phyloP scores from a whole-genome alignment of 2,113 vertebrate species.

The Ursus arctos region DNA sequence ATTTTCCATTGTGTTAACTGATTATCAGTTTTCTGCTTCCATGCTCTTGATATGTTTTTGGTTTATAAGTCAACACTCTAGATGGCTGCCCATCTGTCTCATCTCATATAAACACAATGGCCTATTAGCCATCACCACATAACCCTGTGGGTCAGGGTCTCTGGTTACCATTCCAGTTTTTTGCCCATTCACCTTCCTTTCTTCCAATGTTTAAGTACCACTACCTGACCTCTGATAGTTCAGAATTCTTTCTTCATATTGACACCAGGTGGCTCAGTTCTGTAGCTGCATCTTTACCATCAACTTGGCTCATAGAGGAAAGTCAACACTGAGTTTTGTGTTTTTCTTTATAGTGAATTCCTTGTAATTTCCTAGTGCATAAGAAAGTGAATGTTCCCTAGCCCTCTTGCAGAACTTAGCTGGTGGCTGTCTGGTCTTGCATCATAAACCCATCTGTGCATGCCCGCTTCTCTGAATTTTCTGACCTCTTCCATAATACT shows the following conservation, averaged over 20 bases:
- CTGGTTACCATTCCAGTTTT: background rate
- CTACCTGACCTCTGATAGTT: background rate
- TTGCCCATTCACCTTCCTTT: background rate
- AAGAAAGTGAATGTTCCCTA: background rate
- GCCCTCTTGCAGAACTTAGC: background rate
- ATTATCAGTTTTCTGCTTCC: background rate
- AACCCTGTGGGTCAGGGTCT: background rate
- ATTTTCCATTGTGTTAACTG: background rate
- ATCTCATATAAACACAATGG: background rate
- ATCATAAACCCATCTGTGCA: background rate
- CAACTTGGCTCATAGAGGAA: background rate
- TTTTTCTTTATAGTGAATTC: background rate
- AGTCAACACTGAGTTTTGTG: background rate
- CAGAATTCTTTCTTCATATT: background rate
- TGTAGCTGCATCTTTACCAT: background rate
- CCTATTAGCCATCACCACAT: background rate
- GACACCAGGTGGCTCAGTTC: background rate
- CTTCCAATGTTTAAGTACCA: background rate
- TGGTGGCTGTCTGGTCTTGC: background rate
- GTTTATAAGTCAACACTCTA: background rate
- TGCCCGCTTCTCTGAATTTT: background rate
- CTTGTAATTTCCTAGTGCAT: background rate
- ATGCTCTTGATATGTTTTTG: slow-evolving; percentile 22
- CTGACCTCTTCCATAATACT: background rate
- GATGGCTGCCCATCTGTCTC: background rate